A percentile compares a stretch with the other conserved stretches of the same genome.
phyloP scores from a whole-genome alignment of 2,888 invertebrate genomes.

The Clepsis dumicolana region DNA sequence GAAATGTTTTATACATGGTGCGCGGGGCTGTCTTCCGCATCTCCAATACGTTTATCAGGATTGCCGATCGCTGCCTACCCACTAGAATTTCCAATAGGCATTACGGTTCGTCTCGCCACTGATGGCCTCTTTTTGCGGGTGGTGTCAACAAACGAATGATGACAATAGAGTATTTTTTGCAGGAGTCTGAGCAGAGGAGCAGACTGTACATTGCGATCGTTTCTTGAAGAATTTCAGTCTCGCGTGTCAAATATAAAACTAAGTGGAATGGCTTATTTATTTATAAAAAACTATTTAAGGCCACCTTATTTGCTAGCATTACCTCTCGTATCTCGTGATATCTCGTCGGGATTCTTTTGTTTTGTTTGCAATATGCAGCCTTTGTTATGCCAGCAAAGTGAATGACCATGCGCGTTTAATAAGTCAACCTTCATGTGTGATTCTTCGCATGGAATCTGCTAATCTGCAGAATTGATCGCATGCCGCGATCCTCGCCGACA shows the following conservation, averaged over 20 bases:
- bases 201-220: too few relatives aligned
- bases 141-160: slow-evolving; percentile 11
- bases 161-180: too few relatives aligned
- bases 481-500: slow-evolving; percentile 59
- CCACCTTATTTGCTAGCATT: too few relatives aligned
- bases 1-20: slow-evolving; percentile 50
- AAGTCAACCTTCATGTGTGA: slow-evolving; percentile 9
- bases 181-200: too few relatives aligned
- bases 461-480: slow-evolving; percentile 56
- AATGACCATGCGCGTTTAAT: slow-evolving; percentile 1
- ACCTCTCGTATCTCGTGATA: neutral
- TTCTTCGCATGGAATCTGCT: slow-evolving; percentile 44
- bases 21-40: slow-evolving; percentile 42
- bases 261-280: too few relatives aligned
- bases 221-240: neutral
- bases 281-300: too few relatives aligned
- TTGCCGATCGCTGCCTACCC: slow-evolving; percentile 40
- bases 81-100: slow-evolving; percentile 31
- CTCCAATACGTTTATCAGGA: slow-evolving; percentile 32
- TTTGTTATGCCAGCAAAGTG: neutral
- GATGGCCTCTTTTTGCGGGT: slow-evolving; percentile 28
- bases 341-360: neutral
- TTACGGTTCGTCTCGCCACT: slow-evolving; percentile 27
- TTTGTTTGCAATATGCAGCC: neutral
- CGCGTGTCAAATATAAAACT: too few relatives aligned